Evolutionary conservation across 2,797 vertebrate genomes (phyloP), one percentile per base, ranked within the genome.

Genomic region (Yasuhikotakia modesta): DNA sequence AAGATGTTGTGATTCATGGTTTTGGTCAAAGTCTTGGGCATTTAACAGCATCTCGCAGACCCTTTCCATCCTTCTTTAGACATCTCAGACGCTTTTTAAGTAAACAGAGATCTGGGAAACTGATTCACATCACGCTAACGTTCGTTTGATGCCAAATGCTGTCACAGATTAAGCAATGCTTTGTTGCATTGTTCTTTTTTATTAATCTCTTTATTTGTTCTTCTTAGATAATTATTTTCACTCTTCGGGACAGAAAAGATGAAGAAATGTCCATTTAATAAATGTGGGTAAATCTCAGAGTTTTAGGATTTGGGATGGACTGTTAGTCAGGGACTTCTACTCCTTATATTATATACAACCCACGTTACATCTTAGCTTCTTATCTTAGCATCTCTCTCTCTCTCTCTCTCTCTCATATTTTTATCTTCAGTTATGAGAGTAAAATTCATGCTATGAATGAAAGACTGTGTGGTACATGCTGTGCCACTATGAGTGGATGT

Each of bases 1-100:
- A 69, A 61, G 55, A 77, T 77, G 65, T 50, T 77, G 60, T 77
- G 43, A 69, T 77, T 69, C 35, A 69, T 60, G 7, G 0, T 69
- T 55, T 43, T 61, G 16, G 60, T 63, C 27, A 61, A 61, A 61
- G 27, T 43, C 17, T 10, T 3, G 39, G 24, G 52, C 52, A 69
- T 60, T 69, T 53, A n/a, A 46, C 53, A 48, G 50, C 22, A 13
- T 53, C 14, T 17, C 30, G 1, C 14, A 5, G 43, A 30, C 48
- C 32, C 32, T 35, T 35, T 19, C 7, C 0, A 46, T 67, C 39
- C 24, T 66, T 39, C 0, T 67, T 67, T 39, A 19, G 63, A 67
- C 73, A 57, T 35, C 22, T 8, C 6, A 76, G 52, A 32, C 10
- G 35, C 10, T 39, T 21, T 45, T 67, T 30, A 45, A 55, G 30